Evolutionary conservation across 2,113 vertebrate species (phyloP).

Genomic region (Thamnophis sirtalis): DNA sequence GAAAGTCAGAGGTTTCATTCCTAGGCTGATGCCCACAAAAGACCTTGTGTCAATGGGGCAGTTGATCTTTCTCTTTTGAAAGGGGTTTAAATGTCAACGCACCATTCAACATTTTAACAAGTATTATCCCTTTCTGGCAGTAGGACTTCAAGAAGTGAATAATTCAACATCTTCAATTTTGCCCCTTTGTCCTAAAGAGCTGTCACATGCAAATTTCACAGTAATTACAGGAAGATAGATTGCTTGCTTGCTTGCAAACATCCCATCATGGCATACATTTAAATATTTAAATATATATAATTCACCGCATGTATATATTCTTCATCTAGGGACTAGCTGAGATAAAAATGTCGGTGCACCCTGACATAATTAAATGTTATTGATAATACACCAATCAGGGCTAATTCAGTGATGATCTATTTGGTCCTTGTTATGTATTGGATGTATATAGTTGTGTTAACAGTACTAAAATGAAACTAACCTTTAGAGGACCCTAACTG

Average conservation of each 20-base stretch:
- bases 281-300: not conserved
- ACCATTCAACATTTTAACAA: constrained; percentile 51
- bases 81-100: not conserved
- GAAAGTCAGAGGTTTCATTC: not conserved
- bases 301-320: not conserved
- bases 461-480: no score
- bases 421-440: no score
- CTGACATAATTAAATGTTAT: not conserved
- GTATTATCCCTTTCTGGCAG: constrained; percentile 42
- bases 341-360: not conserved
- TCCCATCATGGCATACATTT: not conserved
- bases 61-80: not conserved
- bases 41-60: not conserved
- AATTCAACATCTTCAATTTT: constrained; percentile 14
- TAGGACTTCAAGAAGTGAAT: constrained; percentile 46
- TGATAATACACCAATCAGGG: not conserved
- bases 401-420: not conserved
- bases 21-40: not conserved
- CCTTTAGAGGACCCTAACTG: no score
- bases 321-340: not conserved
- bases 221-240: constrained; percentile 14
- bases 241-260: not conserved
- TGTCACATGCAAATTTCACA: not conserved
- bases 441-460: no score
- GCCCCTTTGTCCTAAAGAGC: constrained; percentile 27